Evolutionary conservation across 2,888 invertebrate species (phyloP).

Genomic region (Ellobium chinense): DNA sequence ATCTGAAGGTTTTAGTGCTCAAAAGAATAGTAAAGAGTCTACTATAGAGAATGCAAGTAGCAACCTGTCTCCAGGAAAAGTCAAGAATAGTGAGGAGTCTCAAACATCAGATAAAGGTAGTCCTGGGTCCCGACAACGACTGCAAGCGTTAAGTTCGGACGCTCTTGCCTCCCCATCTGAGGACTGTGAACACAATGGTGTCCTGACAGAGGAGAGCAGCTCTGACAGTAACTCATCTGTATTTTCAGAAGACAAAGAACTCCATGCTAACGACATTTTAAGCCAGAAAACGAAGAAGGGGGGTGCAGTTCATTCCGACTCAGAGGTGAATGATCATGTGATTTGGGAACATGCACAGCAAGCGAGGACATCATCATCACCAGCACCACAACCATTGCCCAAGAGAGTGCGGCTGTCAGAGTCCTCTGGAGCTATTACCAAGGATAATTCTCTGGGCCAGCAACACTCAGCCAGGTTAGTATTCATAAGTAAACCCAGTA

Average conservation of each 20-base stretch:
- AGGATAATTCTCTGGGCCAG: not conserved
- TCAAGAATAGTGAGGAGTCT: no score
- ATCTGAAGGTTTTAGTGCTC: no score
- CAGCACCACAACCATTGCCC: not conserved
- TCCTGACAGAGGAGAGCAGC: not conserved
- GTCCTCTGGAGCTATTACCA: not conserved
- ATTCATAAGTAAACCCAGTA: no score
- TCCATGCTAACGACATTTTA: not conserved
- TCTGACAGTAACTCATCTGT: not conserved
- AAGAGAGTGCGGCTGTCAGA: not conserved
- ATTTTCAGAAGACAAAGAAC: conserved; percentile 3
- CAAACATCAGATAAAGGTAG: not conserved
- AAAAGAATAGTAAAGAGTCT: no score
- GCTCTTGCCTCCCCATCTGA: not conserved
- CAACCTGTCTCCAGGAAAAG: not conserved
- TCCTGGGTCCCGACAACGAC: not conserved
- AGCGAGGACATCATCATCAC: not conserved
- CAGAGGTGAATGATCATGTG: no score
- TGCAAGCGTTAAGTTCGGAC: conserved; percentile 8
- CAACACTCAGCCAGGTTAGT: not conserved
- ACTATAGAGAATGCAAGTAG: no score
- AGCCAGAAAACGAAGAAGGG: not conserved
- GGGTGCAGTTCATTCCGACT: not conserved
- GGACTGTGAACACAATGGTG: not conserved
- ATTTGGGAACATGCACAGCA: not conserved